Evolutionary conservation across 2,888 invertebrate genomes (phyloP).

Genomic region (Euzophera pinguis): DNA sequence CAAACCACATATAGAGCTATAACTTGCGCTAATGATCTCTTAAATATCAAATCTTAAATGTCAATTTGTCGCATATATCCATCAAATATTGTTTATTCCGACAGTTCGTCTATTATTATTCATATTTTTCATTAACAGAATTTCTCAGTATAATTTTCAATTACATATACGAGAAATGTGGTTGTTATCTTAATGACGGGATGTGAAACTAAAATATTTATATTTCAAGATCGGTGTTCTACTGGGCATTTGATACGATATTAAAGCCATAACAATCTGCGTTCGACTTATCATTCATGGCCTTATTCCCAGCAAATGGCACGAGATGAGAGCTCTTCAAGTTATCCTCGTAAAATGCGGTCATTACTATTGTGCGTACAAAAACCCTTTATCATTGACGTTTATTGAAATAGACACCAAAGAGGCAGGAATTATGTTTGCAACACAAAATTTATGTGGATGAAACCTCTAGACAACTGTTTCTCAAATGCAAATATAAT

Average conservation of each 20-base stretch:
- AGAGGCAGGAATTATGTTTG: too few species aligned
- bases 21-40: too few species aligned
- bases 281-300: background rate
- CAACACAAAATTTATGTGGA: too few species aligned
- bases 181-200: background rate
- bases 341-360: slow-evolving; percentile 6
- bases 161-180: background rate
- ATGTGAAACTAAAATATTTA: background rate
- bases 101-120: too few species aligned
- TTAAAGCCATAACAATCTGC: background rate
- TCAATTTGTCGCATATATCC: too few species aligned
- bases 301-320: slow-evolving; percentile 1
- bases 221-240: background rate
- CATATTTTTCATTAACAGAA: too few species aligned
- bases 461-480: too few species aligned
- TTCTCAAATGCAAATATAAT: too few species aligned
- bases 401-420: background rate
- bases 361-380: slow-evolving; percentile 2
- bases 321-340: background rate
- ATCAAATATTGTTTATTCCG: too few species aligned
- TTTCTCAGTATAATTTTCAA: background rate
- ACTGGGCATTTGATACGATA: background rate
- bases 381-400: background rate
- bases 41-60: too few species aligned
- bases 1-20: too few species aligned